A percentile compares a stretch with the other conserved stretches of the same genome.
phyloP scores from a whole-genome alignment of 2,113 vertebrate species.

The Rana temporaria region DNA sequence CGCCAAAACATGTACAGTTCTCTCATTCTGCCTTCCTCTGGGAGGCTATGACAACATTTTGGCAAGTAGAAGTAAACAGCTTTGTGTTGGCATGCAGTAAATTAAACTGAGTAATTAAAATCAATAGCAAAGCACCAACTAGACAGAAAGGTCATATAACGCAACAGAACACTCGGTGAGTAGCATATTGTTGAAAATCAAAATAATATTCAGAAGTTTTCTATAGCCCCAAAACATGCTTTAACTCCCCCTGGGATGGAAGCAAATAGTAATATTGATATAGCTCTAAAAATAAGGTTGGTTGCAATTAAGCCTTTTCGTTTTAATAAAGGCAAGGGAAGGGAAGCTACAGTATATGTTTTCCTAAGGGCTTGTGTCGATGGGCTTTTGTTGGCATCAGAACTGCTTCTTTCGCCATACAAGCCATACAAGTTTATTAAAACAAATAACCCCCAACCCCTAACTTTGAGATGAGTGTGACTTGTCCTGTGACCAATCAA shows the following conservation, averaged over 20 bases:
- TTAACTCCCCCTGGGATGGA: conserved; percentile 10
- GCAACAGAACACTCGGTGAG: conserved; percentile 76
- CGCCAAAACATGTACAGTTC: conserved; percentile 70
- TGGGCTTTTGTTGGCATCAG: too few species aligned
- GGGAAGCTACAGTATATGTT: too few species aligned
- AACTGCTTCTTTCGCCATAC: too few species aligned
- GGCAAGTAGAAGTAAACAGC: conserved; percentile 83
- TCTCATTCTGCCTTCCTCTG: conserved; percentile 74
- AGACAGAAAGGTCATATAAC: conserved; percentile 88
- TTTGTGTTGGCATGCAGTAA: conserved; percentile 83
- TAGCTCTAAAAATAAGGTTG: not conserved
- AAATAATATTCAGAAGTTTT: conserved; percentile 84
- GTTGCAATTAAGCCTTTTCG: not conserved
- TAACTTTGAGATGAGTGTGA: too few species aligned
- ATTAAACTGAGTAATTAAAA: conserved; percentile 94
- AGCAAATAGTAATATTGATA: conserved; percentile 3
- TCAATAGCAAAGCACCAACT: conserved; percentile 91
- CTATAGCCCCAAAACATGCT: conserved; percentile 65
- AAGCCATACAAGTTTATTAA: too few species aligned
- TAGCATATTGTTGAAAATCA: conserved; percentile 79
- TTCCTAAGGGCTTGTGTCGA: too few species aligned
- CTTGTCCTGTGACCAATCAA: too few species aligned
- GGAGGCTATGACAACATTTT: conserved; percentile 80
- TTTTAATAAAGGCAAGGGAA: not conserved
- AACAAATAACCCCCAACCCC: too few species aligned